phyloP scores from a whole-genome alignment of 2,797 vertebrate genomes.

The Poecile montanus region DNA sequence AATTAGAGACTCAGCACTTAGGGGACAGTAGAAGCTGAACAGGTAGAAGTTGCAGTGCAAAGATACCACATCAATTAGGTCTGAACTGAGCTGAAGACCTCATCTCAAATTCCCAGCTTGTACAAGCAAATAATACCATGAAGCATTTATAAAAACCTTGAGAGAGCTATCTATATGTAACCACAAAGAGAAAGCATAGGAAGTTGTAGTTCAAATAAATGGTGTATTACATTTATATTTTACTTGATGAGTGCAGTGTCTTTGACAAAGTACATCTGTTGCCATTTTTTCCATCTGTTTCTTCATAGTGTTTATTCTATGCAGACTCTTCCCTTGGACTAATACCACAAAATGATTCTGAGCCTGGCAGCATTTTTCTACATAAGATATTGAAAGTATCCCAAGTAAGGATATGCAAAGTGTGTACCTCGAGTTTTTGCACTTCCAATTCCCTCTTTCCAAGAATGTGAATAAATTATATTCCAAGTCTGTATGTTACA shows the following conservation, averaged over 20 bases:
- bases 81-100: constrained; percentile 4
- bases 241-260: neutral
- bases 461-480: neutral
- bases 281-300: neutral
- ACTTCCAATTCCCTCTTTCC: neutral
- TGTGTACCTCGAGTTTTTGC: neutral
- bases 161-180: neutral
- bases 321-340: neutral
- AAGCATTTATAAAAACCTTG: constrained; percentile 17
- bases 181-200: neutral
- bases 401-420: neutral
- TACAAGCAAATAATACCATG: neutral
- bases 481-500: neutral
- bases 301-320: neutral
- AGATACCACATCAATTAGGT: neutral
- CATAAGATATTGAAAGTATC: neutral
- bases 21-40: neutral
- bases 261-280: neutral
- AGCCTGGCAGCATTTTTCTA: neutral
- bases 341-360: neutral
- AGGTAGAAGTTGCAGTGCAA: neutral
- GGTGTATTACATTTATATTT: neutral
- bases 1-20: neutral
- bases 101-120: constrained; percentile 16
- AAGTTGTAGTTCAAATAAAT: neutral